Base-by-base conservation (phyloP, 2,113 vertebrate genomes). In the Danio rerio region DNA sequence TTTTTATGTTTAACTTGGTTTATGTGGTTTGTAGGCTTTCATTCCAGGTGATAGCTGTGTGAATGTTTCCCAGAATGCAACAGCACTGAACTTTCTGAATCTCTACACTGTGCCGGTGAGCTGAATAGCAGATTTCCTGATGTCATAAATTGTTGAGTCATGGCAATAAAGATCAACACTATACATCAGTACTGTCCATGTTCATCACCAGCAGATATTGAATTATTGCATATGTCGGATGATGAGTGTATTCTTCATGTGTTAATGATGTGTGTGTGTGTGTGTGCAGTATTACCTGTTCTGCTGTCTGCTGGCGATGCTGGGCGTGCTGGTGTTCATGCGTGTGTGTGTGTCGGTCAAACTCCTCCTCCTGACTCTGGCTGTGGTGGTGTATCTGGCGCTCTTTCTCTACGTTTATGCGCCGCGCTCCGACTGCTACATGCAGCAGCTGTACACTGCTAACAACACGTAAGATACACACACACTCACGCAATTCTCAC, bases 251-350 rank as follows among this genome's bases (percentile, higher is more conserved):
- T 31, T 31, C 31, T 31, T 31, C 31, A 31, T 31, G 8, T n/a
- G n/a, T n/a, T n/a, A n/a, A n/a, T 77, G 50, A 5, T 65, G 75
- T 81, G 9, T 78, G 76, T 83, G 65, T 85, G 52, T 83, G 47
- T 86, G 42, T 82, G 16, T 78, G 68, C 88, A 98, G 96, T 97
- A 98, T 84, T 96, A 95, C 89, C 90, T 97, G 88, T 95, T 95
- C 86, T 96, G 96, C 87, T 96, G 96, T 74, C 90, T 96, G 83
- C 85, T 96, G 91, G 95, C 94, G 42, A 95, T 95, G 92, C 93
- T 98, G 71, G 93, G 94, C 18, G 95, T 95, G 80, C 93, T 95
- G 47, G 92, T 96, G 73, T 97, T 96, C 71, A 88, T 96, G 66
- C 92, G 94, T 83, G 93, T 94, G 69, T 94, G 93, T 75, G 87